These are phyloP conservation scores for Drosophila pruinosa DNA, from an alignment of 1,140 invertebrate species.

Conservation along the genomic window DNA sequence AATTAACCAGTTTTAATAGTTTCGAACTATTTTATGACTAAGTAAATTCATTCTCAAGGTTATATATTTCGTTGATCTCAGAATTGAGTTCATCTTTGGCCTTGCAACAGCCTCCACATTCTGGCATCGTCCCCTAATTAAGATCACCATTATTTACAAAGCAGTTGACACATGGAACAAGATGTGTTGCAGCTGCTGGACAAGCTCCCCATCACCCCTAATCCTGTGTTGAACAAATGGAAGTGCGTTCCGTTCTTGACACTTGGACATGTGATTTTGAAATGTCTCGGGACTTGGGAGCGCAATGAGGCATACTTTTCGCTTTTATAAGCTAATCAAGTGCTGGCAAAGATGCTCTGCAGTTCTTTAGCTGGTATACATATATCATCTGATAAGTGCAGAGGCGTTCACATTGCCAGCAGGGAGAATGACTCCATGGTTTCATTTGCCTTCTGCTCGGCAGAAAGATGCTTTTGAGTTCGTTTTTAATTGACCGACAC, in stretches of 20 bases:
- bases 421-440: not conserved
- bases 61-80: not conserved
- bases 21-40: too few relatives aligned
- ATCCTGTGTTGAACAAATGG: not conserved
- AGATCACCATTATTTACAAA: constrained; percentile 7
- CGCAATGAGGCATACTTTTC: constrained; percentile 7
- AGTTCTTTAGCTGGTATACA: not conserved
- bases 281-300: not conserved
- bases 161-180: constrained; percentile 7
- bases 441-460: not conserved
- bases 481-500: constrained; percentile 28
- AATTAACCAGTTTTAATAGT: not conserved
- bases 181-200: constrained; percentile 15
- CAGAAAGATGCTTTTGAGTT: not conserved
- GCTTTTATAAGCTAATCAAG: constrained; percentile 15
- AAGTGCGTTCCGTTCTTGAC: constrained; percentile 7
- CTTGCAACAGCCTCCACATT: constrained; percentile 19
- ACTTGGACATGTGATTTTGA: constrained; percentile 15
- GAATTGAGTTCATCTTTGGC: not conserved
- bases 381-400: not conserved
- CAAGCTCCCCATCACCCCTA: not conserved
- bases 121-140: constrained; percentile 5
- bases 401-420: not conserved
- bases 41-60: constrained; percentile 10
- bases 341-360: constrained; percentile 1